phyloP scores from a whole-genome alignment of 2,888 invertebrate genomes.

The Steinernema carpocapsae region DNA sequence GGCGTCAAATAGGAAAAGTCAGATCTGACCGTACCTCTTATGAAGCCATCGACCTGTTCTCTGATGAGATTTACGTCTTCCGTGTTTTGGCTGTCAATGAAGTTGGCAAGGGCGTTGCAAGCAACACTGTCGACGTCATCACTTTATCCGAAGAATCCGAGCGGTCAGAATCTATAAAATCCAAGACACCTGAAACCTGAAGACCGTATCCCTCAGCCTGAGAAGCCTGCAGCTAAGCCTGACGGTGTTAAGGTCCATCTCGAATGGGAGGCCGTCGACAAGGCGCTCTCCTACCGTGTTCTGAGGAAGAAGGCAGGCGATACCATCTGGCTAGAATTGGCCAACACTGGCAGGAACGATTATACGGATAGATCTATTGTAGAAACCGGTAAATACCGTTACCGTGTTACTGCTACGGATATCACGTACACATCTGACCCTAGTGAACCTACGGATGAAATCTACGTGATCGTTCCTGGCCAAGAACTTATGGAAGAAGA shows the following conservation, averaged over 20 bases:
- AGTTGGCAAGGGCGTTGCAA: slow-evolving; percentile 59
- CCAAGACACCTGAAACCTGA: not conserved
- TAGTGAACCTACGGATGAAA: slow-evolving; percentile 34
- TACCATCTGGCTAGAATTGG: slow-evolving; percentile 63
- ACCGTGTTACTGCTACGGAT: slow-evolving; percentile 56
- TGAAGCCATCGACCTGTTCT: slow-evolving; percentile 56
- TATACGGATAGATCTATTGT: slow-evolving; percentile 62
- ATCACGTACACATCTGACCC: slow-evolving; percentile 34
- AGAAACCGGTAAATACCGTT: slow-evolving; percentile 54
- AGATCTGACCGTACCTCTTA: slow-evolving; percentile 41
- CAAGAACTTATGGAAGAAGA: no score
- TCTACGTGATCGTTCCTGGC: not conserved
- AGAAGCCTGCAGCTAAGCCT: slow-evolving; percentile 44
- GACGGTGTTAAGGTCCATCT: slow-evolving; percentile 52
- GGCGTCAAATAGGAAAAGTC: slow-evolving; percentile 50
- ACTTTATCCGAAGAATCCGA: slow-evolving; percentile 47
- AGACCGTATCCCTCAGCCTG: slow-evolving; percentile 38
- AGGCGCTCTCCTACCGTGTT: slow-evolving; percentile 48
- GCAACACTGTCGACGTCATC: slow-evolving; percentile 56
- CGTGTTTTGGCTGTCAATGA: slow-evolving; percentile 57
- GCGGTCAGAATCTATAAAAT: slow-evolving; percentile 47
- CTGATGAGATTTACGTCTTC: slow-evolving; percentile 60
- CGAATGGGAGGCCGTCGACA: slow-evolving; percentile 46
- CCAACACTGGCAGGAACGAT: slow-evolving; percentile 53
- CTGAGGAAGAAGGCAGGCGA: slow-evolving; percentile 43